A percentile compares a stretch with the other conserved stretches of the same genome.
These are phyloP conservation scores for Clepsis dumicolana DNA, from an alignment of 2,888 invertebrate species.

Conservation along the genomic window DNA sequence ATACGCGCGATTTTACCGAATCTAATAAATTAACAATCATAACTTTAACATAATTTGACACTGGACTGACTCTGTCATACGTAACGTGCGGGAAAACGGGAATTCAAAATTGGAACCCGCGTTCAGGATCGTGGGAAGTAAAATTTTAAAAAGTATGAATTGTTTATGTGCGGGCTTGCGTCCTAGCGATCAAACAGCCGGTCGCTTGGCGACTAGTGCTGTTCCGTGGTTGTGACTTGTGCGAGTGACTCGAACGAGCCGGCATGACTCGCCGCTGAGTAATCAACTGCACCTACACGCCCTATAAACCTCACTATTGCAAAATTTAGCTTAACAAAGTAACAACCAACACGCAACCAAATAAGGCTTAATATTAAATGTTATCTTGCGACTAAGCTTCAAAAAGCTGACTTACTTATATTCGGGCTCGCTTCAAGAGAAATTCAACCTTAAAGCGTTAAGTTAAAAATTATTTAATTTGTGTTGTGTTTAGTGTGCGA, in stretches of 20 bases:
- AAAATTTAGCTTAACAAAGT: slow-evolving; percentile 22
- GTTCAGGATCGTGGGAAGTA: slow-evolving; percentile 45
- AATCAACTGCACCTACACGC: slow-evolving; percentile 76
- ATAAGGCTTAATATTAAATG: slow-evolving; percentile 9
- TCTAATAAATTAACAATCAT: slow-evolving; percentile 53
- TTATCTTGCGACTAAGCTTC: background rate
- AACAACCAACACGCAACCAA: slow-evolving; percentile 16
- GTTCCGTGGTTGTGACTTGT: slow-evolving; percentile 50
- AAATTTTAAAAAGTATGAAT: slow-evolving; percentile 27
- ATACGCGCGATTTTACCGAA: slow-evolving; percentile 68
- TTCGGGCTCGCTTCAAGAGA: background rate
- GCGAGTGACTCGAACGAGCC: slow-evolving; percentile 56
- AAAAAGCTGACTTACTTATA: slow-evolving; percentile 19
- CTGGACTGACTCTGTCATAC: slow-evolving; percentile 49
- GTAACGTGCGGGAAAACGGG: slow-evolving; percentile 51
- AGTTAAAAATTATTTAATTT: background rate
- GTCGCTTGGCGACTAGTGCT: slow-evolving; percentile 75
- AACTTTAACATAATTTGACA: slow-evolving; percentile 74
- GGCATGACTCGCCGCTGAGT: slow-evolving; percentile 78
- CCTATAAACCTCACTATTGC: slow-evolving; percentile 56
- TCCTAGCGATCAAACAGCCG: slow-evolving; percentile 75
- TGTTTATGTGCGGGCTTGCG: slow-evolving; percentile 27
- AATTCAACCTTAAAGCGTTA: background rate
- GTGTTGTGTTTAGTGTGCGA: slow-evolving; percentile 5
- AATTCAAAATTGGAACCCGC: slow-evolving; percentile 44